Evolutionary conservation across 2,113 vertebrate genomes (phyloP).

Genomic region (Bostrychus sinensis): DNA sequence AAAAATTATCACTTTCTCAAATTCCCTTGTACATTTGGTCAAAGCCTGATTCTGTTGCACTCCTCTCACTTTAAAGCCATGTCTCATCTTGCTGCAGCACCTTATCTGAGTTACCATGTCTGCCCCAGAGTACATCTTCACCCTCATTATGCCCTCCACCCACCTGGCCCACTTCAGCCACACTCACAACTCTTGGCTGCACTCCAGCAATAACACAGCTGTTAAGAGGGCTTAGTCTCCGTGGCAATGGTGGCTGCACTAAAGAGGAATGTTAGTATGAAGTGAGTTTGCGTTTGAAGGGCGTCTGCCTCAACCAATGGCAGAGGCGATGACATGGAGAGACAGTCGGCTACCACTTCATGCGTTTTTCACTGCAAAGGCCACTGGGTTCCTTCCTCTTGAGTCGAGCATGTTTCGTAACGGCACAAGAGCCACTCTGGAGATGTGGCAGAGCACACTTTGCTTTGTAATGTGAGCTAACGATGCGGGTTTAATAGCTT

Average conservation of each 20-base stretch:
- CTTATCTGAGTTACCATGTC: conserved; percentile 50
- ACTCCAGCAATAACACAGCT: conserved; percentile 87
- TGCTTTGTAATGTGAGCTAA: conserved; percentile 62
- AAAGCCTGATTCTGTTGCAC: not conserved
- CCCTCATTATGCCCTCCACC: conserved; percentile 44
- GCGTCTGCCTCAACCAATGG: conserved; percentile 57
- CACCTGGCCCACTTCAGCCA: conserved; percentile 51
- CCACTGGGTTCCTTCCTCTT: conserved; percentile 68
- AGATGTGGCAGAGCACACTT: conserved; percentile 66
- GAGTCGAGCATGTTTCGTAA: conserved; percentile 71
- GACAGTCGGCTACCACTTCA: conserved; percentile 61
- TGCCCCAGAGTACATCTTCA: conserved; percentile 53
- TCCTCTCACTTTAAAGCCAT: conserved; percentile 11
- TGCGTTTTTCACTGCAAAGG: conserved; percentile 41
- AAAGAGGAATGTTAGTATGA: conserved; percentile 76
- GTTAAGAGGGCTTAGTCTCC: conserved; percentile 86
- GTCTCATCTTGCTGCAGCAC: conserved; percentile 35
- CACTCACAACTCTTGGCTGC: conserved; percentile 74
- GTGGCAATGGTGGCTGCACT: conserved; percentile 75
- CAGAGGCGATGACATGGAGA: conserved; percentile 45
- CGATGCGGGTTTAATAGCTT: conserved; percentile 58
- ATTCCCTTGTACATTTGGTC: too few relatives aligned
- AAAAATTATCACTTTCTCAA: too few relatives aligned
- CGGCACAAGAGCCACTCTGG: conserved; percentile 67
- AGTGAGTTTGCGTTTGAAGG: conserved; percentile 76